phyloP scores from a whole-genome alignment of 2,113 vertebrate genomes.

The Xyliphius kryptos region DNA sequence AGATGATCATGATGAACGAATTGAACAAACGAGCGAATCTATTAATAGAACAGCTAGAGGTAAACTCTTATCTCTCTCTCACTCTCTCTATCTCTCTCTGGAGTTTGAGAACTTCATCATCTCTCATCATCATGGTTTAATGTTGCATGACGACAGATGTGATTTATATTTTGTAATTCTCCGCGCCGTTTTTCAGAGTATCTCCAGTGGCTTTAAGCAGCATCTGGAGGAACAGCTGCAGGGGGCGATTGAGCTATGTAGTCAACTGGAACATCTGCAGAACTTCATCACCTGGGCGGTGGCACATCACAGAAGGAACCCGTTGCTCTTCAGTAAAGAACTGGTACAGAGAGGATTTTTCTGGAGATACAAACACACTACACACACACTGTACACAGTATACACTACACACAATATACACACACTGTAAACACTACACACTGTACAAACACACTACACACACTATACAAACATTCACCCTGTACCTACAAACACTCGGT shows the following conservation, averaged over 20 bases:
- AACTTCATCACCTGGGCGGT: slow-evolving; percentile 95
- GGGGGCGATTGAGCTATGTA: slow-evolving; percentile 78
- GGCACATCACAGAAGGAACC: slow-evolving; percentile 80
- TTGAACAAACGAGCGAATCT: slow-evolving; percentile 90
- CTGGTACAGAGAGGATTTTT: too few relatives aligned
- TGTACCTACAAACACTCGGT: too few relatives aligned
- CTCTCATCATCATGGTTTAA: slow-evolving; percentile 40
- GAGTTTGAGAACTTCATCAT: slow-evolving; percentile 27
- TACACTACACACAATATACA: too few relatives aligned
- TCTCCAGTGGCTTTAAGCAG: slow-evolving; percentile 81
- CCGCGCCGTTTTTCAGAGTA: slow-evolving; percentile 64
- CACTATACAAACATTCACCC: too few relatives aligned
- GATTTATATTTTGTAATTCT: too few relatives aligned
- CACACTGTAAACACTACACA: too few relatives aligned
- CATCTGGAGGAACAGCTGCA: slow-evolving; percentile 88
- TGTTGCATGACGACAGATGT: slow-evolving; percentile 44
- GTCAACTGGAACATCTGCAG: slow-evolving; percentile 90
- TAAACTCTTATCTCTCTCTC: slow-evolving; percentile 66
- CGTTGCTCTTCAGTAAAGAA: slow-evolving; percentile 94
- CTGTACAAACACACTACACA: too few relatives aligned
- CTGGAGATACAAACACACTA: too few relatives aligned
- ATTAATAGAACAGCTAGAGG: slow-evolving; percentile 94
- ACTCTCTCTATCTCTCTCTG: slow-evolving; percentile 10
- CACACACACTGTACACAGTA: too few relatives aligned
- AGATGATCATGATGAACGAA: slow-evolving; percentile 96